These are phyloP conservation scores for Gobio gobio DNA, from an alignment of 2,113 vertebrate genomes.

Conservation along the genomic window DNA sequence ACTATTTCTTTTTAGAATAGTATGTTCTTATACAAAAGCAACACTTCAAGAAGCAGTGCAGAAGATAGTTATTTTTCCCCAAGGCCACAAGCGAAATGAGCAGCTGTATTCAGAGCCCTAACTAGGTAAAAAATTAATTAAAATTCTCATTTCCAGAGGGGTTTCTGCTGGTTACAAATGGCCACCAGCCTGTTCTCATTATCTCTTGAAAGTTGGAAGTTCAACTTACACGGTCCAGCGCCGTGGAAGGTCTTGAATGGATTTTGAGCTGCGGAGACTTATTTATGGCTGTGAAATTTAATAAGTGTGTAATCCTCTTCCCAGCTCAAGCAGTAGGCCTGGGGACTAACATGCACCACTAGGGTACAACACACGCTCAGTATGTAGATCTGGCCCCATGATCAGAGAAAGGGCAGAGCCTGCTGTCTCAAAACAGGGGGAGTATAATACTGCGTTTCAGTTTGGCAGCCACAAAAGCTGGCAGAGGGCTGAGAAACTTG, in stretches of 20 bases:
- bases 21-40: background rate
- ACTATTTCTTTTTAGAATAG: background rate
- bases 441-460: slow-evolving; percentile 35
- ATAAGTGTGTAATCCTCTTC: slow-evolving; percentile 57
- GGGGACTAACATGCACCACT: slow-evolving; percentile 50
- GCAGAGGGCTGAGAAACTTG: slow-evolving; percentile 40
- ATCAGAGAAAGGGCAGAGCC: slow-evolving; percentile 44
- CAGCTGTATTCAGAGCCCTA: slow-evolving; percentile 1
- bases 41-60: background rate
- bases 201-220: slow-evolving; percentile 35
- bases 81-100: background rate
- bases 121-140: background rate
- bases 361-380: background rate
- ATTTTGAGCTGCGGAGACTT: slow-evolving; percentile 57
- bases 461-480: slow-evolving; percentile 42
- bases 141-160: background rate
- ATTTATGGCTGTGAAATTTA: slow-evolving; percentile 63
- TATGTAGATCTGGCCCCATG: slow-evolving; percentile 22
- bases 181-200: slow-evolving; percentile 8
- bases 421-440: slow-evolving; percentile 51
- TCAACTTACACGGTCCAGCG: background rate
- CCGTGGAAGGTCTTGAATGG: slow-evolving; percentile 36
- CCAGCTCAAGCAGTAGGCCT: slow-evolving; percentile 53
- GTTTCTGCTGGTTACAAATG: slow-evolving; percentile 11
- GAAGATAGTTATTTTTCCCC: background rate